Base-by-base conservation (phyloP, 2,113 vertebrate genomes). In the Leptosomus discolor region DNA sequence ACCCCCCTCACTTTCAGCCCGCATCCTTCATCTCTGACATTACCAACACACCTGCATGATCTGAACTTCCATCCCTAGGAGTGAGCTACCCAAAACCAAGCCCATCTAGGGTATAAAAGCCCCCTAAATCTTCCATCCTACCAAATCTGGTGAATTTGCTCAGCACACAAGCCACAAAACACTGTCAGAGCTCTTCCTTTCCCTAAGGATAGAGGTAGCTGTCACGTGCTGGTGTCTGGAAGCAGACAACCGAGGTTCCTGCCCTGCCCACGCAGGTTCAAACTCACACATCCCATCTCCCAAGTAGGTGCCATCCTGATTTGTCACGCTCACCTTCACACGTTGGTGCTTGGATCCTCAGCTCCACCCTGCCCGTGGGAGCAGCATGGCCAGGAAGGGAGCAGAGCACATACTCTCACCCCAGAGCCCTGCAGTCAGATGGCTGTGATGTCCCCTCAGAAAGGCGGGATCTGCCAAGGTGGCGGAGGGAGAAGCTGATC, bases 391-490 rank as follows among this genome's bases (percentile, higher is more conserved):
- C 23, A 23, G 36, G n/a, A 45, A 48, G 5, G 34, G 22, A 78
- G 21, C n/a, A 70, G 56, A 71, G 5, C 12, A 17, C 0, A 0
- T 24, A 11, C 11, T 43, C 23, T 79, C 21, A 63, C 21, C 16
- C 11, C 46, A 58, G 43, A 50, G 11, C 65, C 37, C 46, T 34
- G 26, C 1, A 7, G 36, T 32, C 23, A 30, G n/a, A 9, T 9
- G 15, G 15, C 46, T 51, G 41, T 27, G 24, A 53, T 26, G 20
- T 29, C 51, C 37, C 18, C 54, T 71, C 43, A 41, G 65, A 79
- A 29, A 43, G 34, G 23, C 30, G 27, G 16, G 23, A 36, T 43
- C 39, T 54, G 51, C n/a, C 30, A 63, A 46, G 10, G 1, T 20
- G 57, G 18, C 43, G 24, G 50, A 68, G 48, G 32, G 11, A 43